Base-by-base conservation (phyloP, 37 sponge, comb jelly and placozoan species). In the Cladorhizidae sp. region DNA sequence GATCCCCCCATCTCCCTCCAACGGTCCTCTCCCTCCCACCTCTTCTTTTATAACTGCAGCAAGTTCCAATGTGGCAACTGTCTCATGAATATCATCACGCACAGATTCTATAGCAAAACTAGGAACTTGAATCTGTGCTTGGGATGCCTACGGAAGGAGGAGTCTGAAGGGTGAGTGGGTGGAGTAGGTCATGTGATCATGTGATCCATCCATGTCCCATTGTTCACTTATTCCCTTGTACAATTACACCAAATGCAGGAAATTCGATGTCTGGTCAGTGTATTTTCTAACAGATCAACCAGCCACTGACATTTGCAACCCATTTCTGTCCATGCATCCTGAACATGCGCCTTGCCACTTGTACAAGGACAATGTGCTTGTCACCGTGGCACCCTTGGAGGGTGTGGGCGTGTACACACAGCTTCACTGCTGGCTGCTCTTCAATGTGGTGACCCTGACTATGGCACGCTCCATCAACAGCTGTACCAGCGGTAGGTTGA, bases 111-210 rank as follows among this genome's bases (percentile, higher is more conserved):
- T 18, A 85, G 84, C 36, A 77, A 83, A 23, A 62, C 80, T 9
- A 57, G 64, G 20, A 6, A 93, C 63, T 82, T 40, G 61, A 76
- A 89, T 76, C 83, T 88, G 20, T 93, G 94, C 63, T 58, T 93
- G 25, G 94, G 90, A 20, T 93, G 94, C 58, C 83, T 85, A 51
- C 57, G 93, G 50, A 85, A 85, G 38, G 82, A 85, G 42, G 86
- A 85, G 41, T 62, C 63, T 23, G 55, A 39, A 21, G 83, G 91
- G 71, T 69, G 52, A 35, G 52, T 77, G 40, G 6, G 2, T 52
- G 33, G 22, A 28, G 29, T 65, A 49, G 25, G 31, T 49, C 55
- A 31, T 14, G 17, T 56, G 33, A 57, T 40, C 12, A 21, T 15
- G 77, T 51, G 43, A 33, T 18, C 7, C 35, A 29, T 17, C 29